Conservation (phyloP, 2,797 vertebrate species). For the Tinamus major region DNA sequence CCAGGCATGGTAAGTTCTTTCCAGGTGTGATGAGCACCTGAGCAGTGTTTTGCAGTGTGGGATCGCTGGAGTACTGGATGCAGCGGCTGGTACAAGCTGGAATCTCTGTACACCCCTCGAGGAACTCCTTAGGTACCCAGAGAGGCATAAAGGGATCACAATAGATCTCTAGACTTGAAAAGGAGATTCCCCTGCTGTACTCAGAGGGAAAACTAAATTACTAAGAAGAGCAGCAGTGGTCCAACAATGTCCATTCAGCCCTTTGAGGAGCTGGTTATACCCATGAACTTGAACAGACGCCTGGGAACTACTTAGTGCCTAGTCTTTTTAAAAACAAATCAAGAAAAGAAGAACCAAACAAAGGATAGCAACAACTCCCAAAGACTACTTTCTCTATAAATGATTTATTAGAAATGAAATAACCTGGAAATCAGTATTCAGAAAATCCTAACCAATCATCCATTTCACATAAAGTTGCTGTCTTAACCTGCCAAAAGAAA, state of each 20-base stretch:
- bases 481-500: conserved; percentile 66
- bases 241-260: not conserved
- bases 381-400: conserved; percentile 45
- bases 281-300: conserved; percentile 25
- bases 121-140: not conserved
- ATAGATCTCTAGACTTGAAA: not conserved
- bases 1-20: conserved; percentile 33
- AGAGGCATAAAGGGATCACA: not conserved
- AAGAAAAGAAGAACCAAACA: conserved; percentile 29
- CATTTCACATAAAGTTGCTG: conserved; percentile 66
- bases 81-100: not conserved
- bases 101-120: not conserved
- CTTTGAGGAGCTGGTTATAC: conserved; percentile 8
- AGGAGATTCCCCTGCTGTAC: not conserved
- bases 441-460: conserved; percentile 60
- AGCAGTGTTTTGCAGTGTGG: conserved; percentile 1
- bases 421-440: conserved; percentile 59
- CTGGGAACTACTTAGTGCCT: not conserved
- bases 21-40: conserved; percentile 16
- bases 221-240: not conserved
- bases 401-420: conserved; percentile 69
- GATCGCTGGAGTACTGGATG: not conserved
- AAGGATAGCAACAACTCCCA: conserved; percentile 52
- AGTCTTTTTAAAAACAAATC: conserved; percentile 30
- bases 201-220: conserved; percentile 18